Conservation (phyloP, 2,888 invertebrate genomes). For the Noctua pronuba region DNA sequence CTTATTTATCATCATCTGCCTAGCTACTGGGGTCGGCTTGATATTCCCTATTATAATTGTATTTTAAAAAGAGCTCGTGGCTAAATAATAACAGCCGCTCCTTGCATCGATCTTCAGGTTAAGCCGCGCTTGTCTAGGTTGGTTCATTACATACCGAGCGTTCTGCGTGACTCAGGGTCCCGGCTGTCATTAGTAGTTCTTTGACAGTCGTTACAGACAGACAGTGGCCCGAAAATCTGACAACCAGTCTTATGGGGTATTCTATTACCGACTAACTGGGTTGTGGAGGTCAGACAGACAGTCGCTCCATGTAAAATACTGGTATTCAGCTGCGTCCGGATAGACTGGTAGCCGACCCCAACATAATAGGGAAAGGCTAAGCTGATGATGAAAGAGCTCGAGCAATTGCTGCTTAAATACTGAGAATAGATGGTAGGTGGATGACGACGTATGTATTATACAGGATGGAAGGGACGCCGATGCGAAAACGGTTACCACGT, state of each 20-base stretch:
- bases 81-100: not conserved
- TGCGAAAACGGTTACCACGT: too few species aligned
- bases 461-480: too few species aligned
- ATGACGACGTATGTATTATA: not conserved
- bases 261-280: not conserved
- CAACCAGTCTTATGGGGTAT: not conserved
- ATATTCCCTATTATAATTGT: not conserved
- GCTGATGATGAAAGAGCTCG: not conserved
- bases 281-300: not conserved
- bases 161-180: not conserved
- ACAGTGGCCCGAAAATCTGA: not conserved
- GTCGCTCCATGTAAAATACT: not conserved
- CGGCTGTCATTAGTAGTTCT: not conserved
- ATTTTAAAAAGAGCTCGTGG: not conserved
- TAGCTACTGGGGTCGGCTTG: not conserved
- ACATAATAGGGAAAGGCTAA: not conserved
- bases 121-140: not conserved
- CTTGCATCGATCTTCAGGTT: not conserved
- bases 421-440: not conserved
- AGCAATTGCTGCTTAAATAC: not conserved
- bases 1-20: not conserved
- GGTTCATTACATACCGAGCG: not conserved
- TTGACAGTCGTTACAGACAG: not conserved
- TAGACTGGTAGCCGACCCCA: not conserved
- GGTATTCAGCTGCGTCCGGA: not conserved